These are phyloP conservation scores for Monoplex corrugatus DNA, from an alignment of 2,888 invertebrate genomes.

Conservation along the genomic window DNA sequence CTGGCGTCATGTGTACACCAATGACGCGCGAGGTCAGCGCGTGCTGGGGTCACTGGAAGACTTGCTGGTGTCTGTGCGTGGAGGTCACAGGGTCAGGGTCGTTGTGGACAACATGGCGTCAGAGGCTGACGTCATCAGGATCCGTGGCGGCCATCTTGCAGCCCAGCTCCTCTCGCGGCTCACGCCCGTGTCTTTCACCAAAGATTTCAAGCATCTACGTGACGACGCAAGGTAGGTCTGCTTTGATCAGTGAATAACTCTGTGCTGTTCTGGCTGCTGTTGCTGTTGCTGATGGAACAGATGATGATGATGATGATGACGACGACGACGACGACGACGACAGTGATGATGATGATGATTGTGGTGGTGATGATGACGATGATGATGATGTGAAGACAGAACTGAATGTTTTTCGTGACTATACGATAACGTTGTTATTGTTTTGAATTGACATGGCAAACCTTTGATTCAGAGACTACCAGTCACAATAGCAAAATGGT, in stretches of 20 bases:
- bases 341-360: neutral
- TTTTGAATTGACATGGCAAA: too few relatives aligned
- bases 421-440: too few relatives aligned
- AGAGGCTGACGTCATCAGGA: conserved; percentile 34
- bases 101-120: conserved; percentile 35
- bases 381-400: too few relatives aligned
- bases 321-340: neutral
- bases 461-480: too few relatives aligned
- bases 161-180: conserved; percentile 22
- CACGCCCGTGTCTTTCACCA: neutral
- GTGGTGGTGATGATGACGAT: too few relatives aligned
- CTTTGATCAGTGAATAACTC: too few relatives aligned
- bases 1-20: conserved; percentile 42
- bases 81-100: conserved; percentile 48
- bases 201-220: conserved; percentile 1
- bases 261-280: neutral
- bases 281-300: neutral
- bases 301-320: neutral
- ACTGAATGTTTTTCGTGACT: too few relatives aligned
- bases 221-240: neutral
- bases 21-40: neutral
- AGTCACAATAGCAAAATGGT: too few relatives aligned
- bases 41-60: conserved; percentile 27
- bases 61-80: conserved; percentile 37
- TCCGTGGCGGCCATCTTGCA: neutral